Percentiles rank a stretch among this genome's conserved stretches.
These are phyloP conservation scores for Neosalanx taihuensis DNA, from an alignment of 2,797 vertebrate species.

Conservation along the genomic window DNA sequence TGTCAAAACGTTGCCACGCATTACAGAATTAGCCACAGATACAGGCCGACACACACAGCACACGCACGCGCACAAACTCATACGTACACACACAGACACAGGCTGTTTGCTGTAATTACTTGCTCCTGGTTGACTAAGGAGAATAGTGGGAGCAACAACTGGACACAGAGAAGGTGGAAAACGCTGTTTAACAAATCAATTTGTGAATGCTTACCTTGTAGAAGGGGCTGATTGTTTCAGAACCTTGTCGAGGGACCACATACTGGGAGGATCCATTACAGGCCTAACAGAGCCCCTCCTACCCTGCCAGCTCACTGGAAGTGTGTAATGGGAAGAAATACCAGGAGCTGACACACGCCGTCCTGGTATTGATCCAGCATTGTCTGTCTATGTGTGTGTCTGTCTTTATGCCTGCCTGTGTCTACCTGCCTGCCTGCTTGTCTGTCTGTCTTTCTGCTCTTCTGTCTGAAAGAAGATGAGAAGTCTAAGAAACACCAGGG, in stretches of 20 bases:
- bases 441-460: too few relatives aligned
- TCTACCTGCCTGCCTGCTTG: too few relatives aligned
- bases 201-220: conserved; percentile 84
- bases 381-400: too few relatives aligned
- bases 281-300: conserved; percentile 77
- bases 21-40: conserved; percentile 75
- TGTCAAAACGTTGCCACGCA: conserved; percentile 65
- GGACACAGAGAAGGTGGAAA: conserved; percentile 75
- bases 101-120: conserved; percentile 72
- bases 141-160: conserved; percentile 55
- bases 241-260: conserved; percentile 63
- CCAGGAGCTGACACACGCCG: conserved; percentile 75
- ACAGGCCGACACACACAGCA: conserved; percentile 43
- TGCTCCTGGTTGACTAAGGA: conserved; percentile 53
- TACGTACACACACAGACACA: conserved; percentile 15
- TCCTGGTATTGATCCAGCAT: conserved; percentile 71
- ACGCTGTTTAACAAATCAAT: conserved; percentile 87
- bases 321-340: conserved; percentile 84
- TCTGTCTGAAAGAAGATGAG: neutral
- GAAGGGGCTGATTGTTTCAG: conserved; percentile 70
- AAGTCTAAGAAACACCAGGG: neutral
- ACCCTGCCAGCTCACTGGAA: conserved; percentile 74
- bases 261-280: conserved; percentile 79
- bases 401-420: too few relatives aligned
- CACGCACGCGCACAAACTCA: conserved; percentile 15